Base-by-base conservation (phyloP, 2,888 invertebrate genomes). In the Morinoia aosen region DNA sequence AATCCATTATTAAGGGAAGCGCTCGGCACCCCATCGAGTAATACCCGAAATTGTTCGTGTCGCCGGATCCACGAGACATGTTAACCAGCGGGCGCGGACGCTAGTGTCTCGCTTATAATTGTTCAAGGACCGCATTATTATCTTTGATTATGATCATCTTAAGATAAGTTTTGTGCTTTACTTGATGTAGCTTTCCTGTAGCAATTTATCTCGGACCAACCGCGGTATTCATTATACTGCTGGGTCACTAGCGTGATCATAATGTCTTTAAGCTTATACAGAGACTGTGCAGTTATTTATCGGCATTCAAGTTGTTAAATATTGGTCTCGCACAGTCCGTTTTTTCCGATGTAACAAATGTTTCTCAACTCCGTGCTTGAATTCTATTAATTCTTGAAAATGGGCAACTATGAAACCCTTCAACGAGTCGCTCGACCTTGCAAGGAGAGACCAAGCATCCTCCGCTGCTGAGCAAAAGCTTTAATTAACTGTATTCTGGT, bases 111-210 rank as follows among this genome's bases (percentile, higher is more conserved):
- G 93, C 93, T 93, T 93, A 56, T 16, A 57, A 57, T 93, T 93
- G 93, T 57, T 57, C 93, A 14, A 58, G 57, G 93, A 90, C 93
- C 57, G 48, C 57, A 93, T 93, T 93, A 93, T 57, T 93, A 93
- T 57, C 57, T 39, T 93, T 57, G 39, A 93, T 93, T 93, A 93
- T 93, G 93, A 93, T 93, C 93, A 57, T 48, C 93, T 57, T 57
- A 57, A 93, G 93, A 93, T 93, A 93, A 93, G 40, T 93, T 90
- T 93, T 93, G 93, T 93, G 93, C 93, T 93, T 93, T 93, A 93
- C 93, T 93, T 93, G 93, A 93, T 57, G 58, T 93, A 56, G 14
- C 93, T 93, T 93, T 93, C 57, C 57, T 93, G 93, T 93, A 57
- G 93, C 57, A 57, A 93, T 93, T 93, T 93, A 93, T 93, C 93